Conservation (phyloP, 2,113 vertebrate genomes). For the Nipponia nippon region DNA sequence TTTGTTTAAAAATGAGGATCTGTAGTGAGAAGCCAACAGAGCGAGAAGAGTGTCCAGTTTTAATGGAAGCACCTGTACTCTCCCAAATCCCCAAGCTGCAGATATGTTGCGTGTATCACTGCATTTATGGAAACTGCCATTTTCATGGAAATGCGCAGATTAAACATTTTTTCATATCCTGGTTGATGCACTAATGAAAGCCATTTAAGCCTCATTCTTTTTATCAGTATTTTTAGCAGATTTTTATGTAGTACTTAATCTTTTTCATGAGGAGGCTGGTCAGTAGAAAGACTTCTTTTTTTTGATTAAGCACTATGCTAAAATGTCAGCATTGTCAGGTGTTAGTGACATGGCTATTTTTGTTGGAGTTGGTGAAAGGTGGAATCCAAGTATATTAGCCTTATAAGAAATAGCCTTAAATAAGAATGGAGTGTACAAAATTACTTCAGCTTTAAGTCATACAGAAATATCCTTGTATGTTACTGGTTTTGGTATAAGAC, state of each 20-base stretch:
- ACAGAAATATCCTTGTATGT: conserved; percentile 14
- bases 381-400: conserved; percentile 50
- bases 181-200: conserved; percentile 46
- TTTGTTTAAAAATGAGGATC: background rate
- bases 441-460: conserved; percentile 56
- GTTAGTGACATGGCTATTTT: conserved; percentile 32
- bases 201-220: conserved; percentile 60
- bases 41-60: background rate
- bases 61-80: background rate
- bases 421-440: conserved; percentile 34
- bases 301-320: background rate
- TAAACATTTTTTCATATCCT: conserved; percentile 31
- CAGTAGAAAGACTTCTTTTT: background rate
- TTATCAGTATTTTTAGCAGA: conserved; percentile 45
- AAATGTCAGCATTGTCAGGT: background rate
- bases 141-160: background rate
- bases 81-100: background rate
- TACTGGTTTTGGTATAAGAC: background rate
- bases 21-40: background rate
- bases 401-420: conserved; percentile 73
- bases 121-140: background rate
- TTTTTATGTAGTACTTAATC: conserved; percentile 14
- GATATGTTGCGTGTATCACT: background rate
- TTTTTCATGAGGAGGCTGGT: background rate
- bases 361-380: conserved; percentile 16